A percentile compares a stretch with the other conserved stretches of the same genome.
Evolutionary conservation across 2,888 invertebrate genomes (phyloP).

Genomic region (Macropis europaea): DNA sequence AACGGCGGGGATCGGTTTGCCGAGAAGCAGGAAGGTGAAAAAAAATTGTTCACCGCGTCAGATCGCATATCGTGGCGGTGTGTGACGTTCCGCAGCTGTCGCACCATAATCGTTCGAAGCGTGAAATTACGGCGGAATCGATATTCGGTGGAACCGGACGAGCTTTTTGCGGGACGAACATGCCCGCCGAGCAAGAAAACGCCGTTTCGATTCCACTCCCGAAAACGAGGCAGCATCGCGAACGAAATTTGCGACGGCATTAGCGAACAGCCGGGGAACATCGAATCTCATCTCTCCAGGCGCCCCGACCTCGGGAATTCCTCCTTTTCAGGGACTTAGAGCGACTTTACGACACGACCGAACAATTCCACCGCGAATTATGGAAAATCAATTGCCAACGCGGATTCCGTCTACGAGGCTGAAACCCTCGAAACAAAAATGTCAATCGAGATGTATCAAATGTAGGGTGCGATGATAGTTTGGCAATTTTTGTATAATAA

Average conservation of each 20-base stretch:
- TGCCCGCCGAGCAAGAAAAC: constrained; percentile 53
- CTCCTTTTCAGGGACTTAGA: no score
- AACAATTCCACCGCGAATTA: no score
- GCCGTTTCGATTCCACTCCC: constrained; percentile 14
- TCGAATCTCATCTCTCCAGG: neutral
- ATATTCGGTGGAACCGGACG: constrained; percentile 53
- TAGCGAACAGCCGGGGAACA: neutral
- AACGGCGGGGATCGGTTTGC: neutral
- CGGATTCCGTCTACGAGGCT: no score
- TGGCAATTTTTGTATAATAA: no score
- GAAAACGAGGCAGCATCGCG: constrained; percentile 16
- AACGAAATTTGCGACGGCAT: constrained; percentile 14
- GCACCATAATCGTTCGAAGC: constrained; percentile 60
- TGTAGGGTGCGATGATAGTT: no score
- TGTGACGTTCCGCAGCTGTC: constrained; percentile 60
- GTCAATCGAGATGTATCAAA: no score
- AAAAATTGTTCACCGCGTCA: constrained; percentile 27
- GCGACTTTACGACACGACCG: no score
- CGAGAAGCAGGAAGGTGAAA: constrained; percentile 9
- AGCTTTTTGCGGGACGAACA: constrained; percentile 48
- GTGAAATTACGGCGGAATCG: constrained; percentile 63
- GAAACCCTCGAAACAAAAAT: no score
- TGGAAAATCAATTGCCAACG: no score
- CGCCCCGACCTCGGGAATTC: no score
- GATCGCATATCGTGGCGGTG: constrained; percentile 46